These are phyloP conservation scores for Trichonephila clavata DNA, from an alignment of 1,140 invertebrate species.

Conservation along the genomic window DNA sequence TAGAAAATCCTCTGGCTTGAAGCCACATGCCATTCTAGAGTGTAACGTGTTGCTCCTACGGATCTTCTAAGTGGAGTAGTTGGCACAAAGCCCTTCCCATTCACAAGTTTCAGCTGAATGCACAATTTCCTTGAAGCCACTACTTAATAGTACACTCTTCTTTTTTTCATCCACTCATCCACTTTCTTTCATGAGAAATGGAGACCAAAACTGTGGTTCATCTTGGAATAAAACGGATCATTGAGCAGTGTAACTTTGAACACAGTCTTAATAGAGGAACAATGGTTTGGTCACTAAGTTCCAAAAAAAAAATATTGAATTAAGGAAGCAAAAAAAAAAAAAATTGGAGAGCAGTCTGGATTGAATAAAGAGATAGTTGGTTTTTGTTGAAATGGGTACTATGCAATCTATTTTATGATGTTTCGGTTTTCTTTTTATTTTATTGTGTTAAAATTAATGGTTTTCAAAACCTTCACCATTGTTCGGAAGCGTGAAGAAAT, in stretches of 20 bases:
- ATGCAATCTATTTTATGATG: no score
- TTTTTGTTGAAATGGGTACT: no score
- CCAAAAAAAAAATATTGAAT: no score
- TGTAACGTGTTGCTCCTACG: slow-evolving; percentile 49
- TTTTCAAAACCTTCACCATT: no score
- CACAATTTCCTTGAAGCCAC: slow-evolving; percentile 42
- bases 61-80: slow-evolving; percentile 29
- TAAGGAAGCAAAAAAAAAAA: no score
- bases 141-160: slow-evolving; percentile 33
- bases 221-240: slow-evolving; percentile 2
- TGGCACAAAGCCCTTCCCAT: slow-evolving; percentile 56
- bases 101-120: slow-evolving; percentile 49
- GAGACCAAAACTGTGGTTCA: background rate
- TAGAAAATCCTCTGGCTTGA: slow-evolving; percentile 35
- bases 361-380: no score
- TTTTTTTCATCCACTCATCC: slow-evolving; percentile 12
- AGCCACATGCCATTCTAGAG: slow-evolving; percentile 40
- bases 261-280: background rate
- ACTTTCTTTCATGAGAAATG: slow-evolving; percentile 2
- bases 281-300: background rate
- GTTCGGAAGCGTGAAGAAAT: no score
- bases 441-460: no score
- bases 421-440: no score
- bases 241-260: background rate
- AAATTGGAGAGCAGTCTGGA: no score